Evolutionary conservation across 2,797 vertebrate genomes (phyloP).

Genomic region (Poeciliopsis turneri): DNA sequence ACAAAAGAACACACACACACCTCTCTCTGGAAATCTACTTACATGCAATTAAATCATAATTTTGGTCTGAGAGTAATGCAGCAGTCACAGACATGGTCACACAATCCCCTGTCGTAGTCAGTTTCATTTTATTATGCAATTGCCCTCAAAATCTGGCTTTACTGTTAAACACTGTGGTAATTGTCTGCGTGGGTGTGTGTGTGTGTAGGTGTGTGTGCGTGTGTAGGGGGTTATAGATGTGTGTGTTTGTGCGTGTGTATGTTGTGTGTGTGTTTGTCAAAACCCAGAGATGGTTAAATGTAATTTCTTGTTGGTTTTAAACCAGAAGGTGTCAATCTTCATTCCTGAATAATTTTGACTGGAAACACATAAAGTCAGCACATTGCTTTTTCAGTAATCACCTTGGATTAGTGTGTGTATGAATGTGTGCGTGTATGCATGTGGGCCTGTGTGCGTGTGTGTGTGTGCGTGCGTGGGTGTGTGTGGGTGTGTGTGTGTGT

Average conservation of each 20-base stretch:
- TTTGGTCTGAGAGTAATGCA: constrained; percentile 51
- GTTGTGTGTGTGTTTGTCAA: constrained; percentile 4
- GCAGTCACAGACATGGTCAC: constrained; percentile 45
- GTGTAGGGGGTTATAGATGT: constrained; percentile 16
- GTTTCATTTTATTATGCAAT: constrained; percentile 35
- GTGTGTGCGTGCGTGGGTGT: too few relatives aligned
- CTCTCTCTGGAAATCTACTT: constrained; percentile 53
- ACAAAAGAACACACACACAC: not conserved
- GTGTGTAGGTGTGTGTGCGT: not conserved
- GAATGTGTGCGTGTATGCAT: not conserved
- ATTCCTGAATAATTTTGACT: constrained; percentile 67
- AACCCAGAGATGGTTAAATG: constrained; percentile 53
- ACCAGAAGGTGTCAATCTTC: constrained; percentile 68
- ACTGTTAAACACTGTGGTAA: constrained; percentile 3
- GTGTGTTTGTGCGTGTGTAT: not conserved
- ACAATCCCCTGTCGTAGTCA: constrained; percentile 1
- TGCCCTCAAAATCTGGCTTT: constrained; percentile 28
- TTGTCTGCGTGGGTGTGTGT: not conserved
- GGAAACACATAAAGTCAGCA: constrained; percentile 69
- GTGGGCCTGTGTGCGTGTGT: too few relatives aligned
- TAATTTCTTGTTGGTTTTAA: constrained; percentile 72
- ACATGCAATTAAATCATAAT: constrained; percentile 58
- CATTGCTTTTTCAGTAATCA: constrained; percentile 57
- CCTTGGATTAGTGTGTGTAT: constrained; percentile 41
- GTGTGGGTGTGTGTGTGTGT: too few relatives aligned